Evolutionary conservation across 1,140 invertebrate genomes (phyloP), one percentile per base, ranked within the genome.

Genomic region (Hormaphis cornu): DNA sequence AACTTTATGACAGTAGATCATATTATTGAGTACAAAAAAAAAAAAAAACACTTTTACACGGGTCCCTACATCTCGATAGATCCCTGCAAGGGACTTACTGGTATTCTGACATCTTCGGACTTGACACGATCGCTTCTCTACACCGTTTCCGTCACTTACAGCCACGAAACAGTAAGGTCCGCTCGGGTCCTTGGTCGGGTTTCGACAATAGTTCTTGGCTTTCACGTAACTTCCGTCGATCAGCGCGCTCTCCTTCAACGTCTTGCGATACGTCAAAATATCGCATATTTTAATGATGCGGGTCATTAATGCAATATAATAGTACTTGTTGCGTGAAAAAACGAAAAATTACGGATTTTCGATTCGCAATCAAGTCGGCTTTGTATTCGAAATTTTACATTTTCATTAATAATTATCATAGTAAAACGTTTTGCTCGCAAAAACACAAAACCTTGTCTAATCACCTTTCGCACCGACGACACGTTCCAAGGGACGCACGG

Each of bases 171-270:
- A 61, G 14, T 54, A 61, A 1, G 69, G 53, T 0, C 69, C 53
- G 0, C 42, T 30, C 8, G 42, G 37, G 12, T 48, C 42, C 10
- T 24, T 24, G 8, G 52, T 50, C 22, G 69, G 69, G 16, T 70
- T 61, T 12, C 69, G 52, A n/a, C 69, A 70, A 30, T 70, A 35
- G 16, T 61, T 70, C 10, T 46, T 59, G 12, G 69, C 54, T 26
- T 42, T 37, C 2, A 8, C 37, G 20, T 70, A 46, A 44, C 20
- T 50, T 0, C 18, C 26, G 30, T 50, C 52, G 6, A 61, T 46
- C 24, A 46, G 37, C 3, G 24, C 10, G 3, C 24, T 48, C 2
- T 61, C 52, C 18, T 66, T 33, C 7, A 40, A 20, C 33, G 5
- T 18, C 54, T 58, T 37, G 16, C 4, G 5, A n/a, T 16, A 0